Conservation (phyloP, 2,797 vertebrate species). For the Silurus aristotelis region DNA sequence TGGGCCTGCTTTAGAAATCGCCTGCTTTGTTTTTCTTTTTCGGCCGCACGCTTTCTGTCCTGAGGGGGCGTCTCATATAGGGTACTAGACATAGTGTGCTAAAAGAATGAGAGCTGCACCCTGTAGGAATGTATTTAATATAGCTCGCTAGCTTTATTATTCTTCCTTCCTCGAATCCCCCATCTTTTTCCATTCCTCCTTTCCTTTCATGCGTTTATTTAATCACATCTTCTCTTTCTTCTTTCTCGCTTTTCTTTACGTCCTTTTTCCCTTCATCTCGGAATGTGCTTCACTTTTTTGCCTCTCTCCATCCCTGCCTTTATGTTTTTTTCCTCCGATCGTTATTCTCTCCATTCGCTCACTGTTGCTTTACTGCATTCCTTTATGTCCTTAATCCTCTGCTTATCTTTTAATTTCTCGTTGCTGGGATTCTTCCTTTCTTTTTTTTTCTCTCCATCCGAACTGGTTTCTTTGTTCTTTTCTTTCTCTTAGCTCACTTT, state of each 20-base stretch:
- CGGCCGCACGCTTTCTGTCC: constrained; percentile 36
- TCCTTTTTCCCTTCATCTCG: background rate
- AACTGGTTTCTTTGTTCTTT: background rate
- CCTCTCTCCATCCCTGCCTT: background rate
- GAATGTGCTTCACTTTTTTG: background rate
- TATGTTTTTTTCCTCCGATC: background rate
- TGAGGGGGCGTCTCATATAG: constrained; percentile 48
- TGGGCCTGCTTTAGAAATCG: constrained; percentile 47
- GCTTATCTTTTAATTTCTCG: background rate
- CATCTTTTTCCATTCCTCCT: background rate
- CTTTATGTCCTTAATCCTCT: background rate
- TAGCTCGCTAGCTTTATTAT: background rate
- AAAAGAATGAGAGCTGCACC: constrained; percentile 29
- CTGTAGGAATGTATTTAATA: constrained; percentile 16
- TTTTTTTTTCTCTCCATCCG: background rate
- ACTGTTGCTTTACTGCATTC: background rate
- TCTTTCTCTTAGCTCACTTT: background rate
- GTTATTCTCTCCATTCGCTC: background rate
- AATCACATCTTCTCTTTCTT: constrained; percentile 10
- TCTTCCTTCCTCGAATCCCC: background rate
- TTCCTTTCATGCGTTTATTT: background rate
- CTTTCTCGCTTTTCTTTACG: background rate
- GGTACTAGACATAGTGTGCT: constrained; percentile 33
- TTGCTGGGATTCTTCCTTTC: background rate
- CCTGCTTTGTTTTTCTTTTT: constrained; percentile 42